These are phyloP conservation scores for Drosophila mauritiana DNA, from an alignment of 1,140 invertebrate species.

Conservation along the genomic window DNA sequence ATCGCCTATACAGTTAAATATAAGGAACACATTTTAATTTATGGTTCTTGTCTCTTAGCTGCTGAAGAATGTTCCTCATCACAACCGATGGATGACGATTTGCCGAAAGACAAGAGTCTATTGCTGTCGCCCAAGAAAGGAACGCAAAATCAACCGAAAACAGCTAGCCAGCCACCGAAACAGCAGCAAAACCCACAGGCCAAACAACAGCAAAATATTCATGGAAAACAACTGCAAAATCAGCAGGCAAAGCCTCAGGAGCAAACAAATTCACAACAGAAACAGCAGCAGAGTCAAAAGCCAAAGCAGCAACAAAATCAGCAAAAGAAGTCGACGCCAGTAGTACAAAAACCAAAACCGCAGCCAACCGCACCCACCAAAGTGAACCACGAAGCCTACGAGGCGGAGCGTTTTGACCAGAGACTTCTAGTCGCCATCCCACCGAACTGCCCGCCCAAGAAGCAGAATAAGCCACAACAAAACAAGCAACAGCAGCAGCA, in stretches of 20 bases:
- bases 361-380: slow-evolving; percentile 1
- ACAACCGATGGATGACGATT: not conserved
- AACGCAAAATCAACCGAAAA: not conserved
- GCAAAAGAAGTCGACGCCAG: slow-evolving; percentile 7
- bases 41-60: not conserved
- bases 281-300: slow-evolving; percentile 19
- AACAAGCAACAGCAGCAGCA: slow-evolving; percentile 27
- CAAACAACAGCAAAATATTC: slow-evolving; percentile 6
- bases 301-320: slow-evolving; percentile 20
- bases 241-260: not conserved
- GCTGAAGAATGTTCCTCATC: not conserved
- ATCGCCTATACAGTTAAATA: too few species aligned
- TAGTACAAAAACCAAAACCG: slow-evolving; percentile 28
- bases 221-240: not conserved
- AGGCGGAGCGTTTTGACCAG: slow-evolving; percentile 61
- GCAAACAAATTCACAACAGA: slow-evolving; percentile 16
- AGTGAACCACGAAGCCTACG: slow-evolving; percentile 44
- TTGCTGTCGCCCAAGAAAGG: slow-evolving; percentile 1
- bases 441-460: slow-evolving; percentile 41
- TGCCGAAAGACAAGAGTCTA: not conserved
- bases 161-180: not conserved
- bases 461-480: slow-evolving; percentile 13
- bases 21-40: too few species aligned
- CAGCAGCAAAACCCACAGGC: not conserved
- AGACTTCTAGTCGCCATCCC: slow-evolving; percentile 64